Evolutionary conservation across 2,888 invertebrate genomes (phyloP), one percentile per base, ranked within the genome.

Genomic region (Sesia apiformis): DNA sequence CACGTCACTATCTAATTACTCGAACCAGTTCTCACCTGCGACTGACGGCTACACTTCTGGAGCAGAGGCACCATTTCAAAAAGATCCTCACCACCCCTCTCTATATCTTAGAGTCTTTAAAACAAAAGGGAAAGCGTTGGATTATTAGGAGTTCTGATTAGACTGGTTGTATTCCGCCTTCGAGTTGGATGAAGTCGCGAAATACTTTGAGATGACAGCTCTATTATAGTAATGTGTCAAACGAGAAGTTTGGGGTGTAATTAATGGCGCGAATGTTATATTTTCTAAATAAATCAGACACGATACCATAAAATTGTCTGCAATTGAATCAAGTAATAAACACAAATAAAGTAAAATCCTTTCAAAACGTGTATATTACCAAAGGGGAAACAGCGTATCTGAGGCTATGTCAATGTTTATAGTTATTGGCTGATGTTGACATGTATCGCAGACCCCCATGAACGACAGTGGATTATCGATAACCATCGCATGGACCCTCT

Each of bases 1-100:
- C 61, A 74, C 75, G 82, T 78, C 81, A 82, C 73, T 78, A 84
- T 81, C 77, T 89, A 88, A 88, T 89, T 88, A 86, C 85, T 78
- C 76, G 74, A 77, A 76, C 75, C 78, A 67, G 79, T 74, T 81
- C 84, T 84, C 88, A 89, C 88, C 88, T 89, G 88, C 81, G 70
- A 70, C 82, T 89, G 88, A 87, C 87, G 80, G 70, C 64, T 56
- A 53, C 52, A 66, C 60, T 68, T 63, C 69, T 72, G 65, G 68
- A 67, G 61, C 61, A 62, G 60, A 59, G 63, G 63, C 56, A 56
- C 80, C 77, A 78, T 39, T 62, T 58, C 70, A 63, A 6, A 4
- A 3, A 55, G 72, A 74, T 38, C 69, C 59, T 23, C 39, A 23
- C 4, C 4, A 50, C 50, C 52, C n/a, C 40, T 40, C 39, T 50